Base-by-base conservation (phyloP, 2,797 vertebrate species). In the Tachyglossus aculeatus region DNA sequence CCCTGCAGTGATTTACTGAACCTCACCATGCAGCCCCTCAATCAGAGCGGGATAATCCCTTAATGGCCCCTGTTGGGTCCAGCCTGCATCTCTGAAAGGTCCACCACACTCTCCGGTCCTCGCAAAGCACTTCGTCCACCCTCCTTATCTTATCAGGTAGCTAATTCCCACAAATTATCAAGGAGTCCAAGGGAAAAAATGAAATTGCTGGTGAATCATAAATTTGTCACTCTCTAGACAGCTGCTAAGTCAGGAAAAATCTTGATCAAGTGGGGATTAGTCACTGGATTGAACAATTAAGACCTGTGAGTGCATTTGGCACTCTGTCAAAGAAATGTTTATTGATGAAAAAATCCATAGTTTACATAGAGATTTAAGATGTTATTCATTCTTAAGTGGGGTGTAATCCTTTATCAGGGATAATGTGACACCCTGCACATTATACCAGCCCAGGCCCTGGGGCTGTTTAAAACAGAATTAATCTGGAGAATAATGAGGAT, bases 81-180 rank as follows among this genome's bases (percentile, higher is more conserved):
- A 84, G 81, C 71, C 71, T 63, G 78, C 83, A 74, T 89, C 80
- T 81, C 70, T 21, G 55, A 83, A 81, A 86, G 89, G 86, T 82
- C 90, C 89, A 76, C 72, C 84, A 76, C 77, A 52, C 83, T 86
- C 71, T 0, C 7, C 69, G 47, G 80, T 86, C 73, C 80, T 44
- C 0, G 21, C 21, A 3, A 38, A 5, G 5, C 32, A 25, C 70
- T 64, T 53, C 27, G 59, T 82, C 78, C 76, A 57, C 61, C 67
- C 59, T 55, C 0, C 37, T 91, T 93, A 93, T 92, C 92, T 95
- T 93, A 94, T 94, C 90, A 84, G 80, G 86, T 82, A 73, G 87
- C 83, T 88, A 90, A 92, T 92, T 90, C 91, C 91, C 91, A 88
- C 91, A 92, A 94, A 93, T 92, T 88, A 90, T 87, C 77, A 50